Evolutionary conservation across 2,113 vertebrate genomes (phyloP).

Genomic region (Rostratula benghalensis): DNA sequence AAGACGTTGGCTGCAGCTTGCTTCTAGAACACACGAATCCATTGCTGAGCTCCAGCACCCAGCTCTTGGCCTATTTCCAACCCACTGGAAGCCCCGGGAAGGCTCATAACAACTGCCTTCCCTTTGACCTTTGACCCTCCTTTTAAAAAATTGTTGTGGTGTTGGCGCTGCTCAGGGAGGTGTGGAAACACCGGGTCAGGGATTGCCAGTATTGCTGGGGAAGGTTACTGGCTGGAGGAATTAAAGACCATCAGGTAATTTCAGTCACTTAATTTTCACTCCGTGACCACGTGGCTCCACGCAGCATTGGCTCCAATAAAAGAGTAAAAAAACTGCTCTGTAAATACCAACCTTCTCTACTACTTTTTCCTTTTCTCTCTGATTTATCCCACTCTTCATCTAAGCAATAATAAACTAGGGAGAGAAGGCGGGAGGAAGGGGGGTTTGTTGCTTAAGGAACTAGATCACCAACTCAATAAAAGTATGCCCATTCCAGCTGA

Average conservation of each 20-base stretch:
- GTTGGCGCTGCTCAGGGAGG: neutral
- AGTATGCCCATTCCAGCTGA: neutral
- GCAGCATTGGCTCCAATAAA: neutral
- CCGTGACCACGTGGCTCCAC: rapidly evolving
- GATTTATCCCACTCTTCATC: neutral
- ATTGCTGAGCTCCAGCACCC: neutral
- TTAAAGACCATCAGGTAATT: neutral
- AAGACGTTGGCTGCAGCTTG: neutral
- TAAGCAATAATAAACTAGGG: neutral
- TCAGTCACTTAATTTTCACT: neutral
- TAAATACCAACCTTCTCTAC: neutral
- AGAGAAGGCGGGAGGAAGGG: neutral
- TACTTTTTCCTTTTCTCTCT: neutral
- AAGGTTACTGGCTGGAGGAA: neutral
- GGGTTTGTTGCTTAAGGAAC: neutral
- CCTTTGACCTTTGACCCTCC: no score
- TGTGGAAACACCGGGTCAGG: neutral
- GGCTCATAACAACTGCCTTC: neutral
- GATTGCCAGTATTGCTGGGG: neutral
- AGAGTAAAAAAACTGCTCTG: neutral
- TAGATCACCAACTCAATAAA: neutral
- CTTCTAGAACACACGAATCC: neutral
- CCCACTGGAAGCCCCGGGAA: neutral
- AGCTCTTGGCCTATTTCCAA: neutral
- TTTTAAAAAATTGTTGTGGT: neutral